Evolutionary conservation across 2,113 vertebrate species (phyloP), one percentile per base, ranked within the genome.

Genomic region (Anser brachyrhynchus): DNA sequence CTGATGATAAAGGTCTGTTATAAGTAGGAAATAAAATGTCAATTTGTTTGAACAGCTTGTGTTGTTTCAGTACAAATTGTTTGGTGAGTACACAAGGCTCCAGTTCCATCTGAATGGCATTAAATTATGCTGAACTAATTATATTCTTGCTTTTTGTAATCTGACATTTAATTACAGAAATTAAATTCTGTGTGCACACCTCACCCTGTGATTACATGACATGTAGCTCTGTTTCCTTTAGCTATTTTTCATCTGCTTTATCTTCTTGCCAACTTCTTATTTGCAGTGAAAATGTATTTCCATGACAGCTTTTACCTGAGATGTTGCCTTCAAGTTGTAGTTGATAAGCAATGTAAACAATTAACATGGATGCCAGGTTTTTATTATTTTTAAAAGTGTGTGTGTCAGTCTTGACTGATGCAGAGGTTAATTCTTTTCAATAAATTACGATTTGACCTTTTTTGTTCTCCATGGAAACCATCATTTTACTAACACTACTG

Each of bases 21-120:
- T 85, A 95, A 96, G 96, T 92, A 97, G 95, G 97, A 97, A 97
- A 96, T 97, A 97, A 97, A 97, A 97, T 98, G 97, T 98, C 98
- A 98, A 73, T 97, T 98, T 98, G 97, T 98, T 97, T 97, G 96
- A 98, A 97, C 98, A 98, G 98, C 98, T 98, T 98, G 98, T 93
- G 96, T 97, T 98, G 97, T 97, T 97, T 95, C 95, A 95, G 96
- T 96, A 97, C 97, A 97, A 97, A 96, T 97, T 98, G 97, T 97
- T 98, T 98, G 97, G 97, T 97, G 94, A 96, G 93, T 97, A 98
- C 97, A 84, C 95, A 95, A 95, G 94, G 83, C 97, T 98, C 96
- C 94, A 93, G 97, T 97, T 98, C 97, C 97, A 97, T 98, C 96
- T 97, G 97, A 98, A 98, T 97, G 65, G 95, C 97, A 97, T 97